These are phyloP conservation scores for Strix aluco DNA, from an alignment of 2,113 vertebrate genomes.

Conservation along the genomic window DNA sequence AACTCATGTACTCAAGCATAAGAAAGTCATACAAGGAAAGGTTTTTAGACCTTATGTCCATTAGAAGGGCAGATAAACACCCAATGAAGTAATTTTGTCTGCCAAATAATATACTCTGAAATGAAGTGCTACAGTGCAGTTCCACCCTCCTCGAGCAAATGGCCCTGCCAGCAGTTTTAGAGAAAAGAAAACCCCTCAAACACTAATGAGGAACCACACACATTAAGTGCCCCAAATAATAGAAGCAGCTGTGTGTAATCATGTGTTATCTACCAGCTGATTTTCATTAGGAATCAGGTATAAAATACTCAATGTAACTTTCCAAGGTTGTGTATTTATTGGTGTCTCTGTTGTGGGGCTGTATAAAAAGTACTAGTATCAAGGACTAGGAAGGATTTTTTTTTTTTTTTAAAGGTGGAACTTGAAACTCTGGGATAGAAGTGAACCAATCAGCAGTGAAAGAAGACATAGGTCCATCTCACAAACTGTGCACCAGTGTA, in stretches of 20 bases:
- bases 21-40: neutral
- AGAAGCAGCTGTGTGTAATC: neutral
- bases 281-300: neutral
- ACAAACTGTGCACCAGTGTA: neutral
- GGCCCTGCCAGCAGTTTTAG: neutral
- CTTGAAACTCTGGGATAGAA: neutral
- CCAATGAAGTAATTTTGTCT: conserved; percentile 39
- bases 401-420: neutral
- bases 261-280: neutral
- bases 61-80: conserved; percentile 11
- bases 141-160: neutral
- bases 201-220: neutral
- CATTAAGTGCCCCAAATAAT: neutral
- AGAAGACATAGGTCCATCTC: neutral
- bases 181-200: neutral
- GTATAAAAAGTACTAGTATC: neutral
- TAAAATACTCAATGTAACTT: neutral
- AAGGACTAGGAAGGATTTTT: neutral
- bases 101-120: neutral
- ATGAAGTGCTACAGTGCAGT: neutral
- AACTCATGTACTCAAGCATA: neutral
- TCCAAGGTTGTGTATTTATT: neutral
- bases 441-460: neutral
- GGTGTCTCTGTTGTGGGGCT: neutral
- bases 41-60: conserved; percentile 33